phyloP scores from a whole-genome alignment of 2,113 vertebrate species.

The Pogonocichla stellata region DNA sequence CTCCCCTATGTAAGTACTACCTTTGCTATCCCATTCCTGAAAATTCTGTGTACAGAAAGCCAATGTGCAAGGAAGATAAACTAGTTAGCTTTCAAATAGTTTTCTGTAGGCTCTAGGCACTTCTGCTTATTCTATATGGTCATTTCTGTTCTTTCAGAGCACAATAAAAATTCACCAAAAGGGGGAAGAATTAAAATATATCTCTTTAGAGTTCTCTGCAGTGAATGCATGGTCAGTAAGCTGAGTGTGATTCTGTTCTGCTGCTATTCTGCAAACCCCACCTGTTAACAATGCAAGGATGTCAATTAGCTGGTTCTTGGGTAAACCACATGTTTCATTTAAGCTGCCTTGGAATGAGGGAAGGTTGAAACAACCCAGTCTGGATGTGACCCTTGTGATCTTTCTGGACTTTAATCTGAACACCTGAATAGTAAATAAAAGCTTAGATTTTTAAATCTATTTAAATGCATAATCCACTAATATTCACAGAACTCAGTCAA shows the following conservation, averaged over 20 bases:
- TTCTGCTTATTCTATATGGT: not conserved
- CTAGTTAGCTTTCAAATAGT: not conserved
- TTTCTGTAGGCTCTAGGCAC: not conserved
- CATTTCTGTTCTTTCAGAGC: not conserved
- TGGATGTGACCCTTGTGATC: not conserved
- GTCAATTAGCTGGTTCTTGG: not conserved
- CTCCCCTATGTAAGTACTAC: not conserved
- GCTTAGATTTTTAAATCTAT: not conserved
- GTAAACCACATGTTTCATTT: not conserved
- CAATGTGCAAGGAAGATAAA: not conserved
- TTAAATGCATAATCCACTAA: conserved; percentile 23
- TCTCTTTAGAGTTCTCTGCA: not conserved
- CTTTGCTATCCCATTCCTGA: not conserved
- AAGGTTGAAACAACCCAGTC: not conserved
- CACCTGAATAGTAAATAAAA: conserved; percentile 8
- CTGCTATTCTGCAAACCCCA: not conserved
- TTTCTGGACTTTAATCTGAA: not conserved
- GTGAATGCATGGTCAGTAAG: not conserved
- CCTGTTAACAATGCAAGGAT: not conserved
- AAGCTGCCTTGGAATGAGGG: not conserved
- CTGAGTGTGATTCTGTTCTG: not conserved
- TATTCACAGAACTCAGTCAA: conserved; percentile 20
- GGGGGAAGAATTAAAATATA: not conserved
- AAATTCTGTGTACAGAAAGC: not conserved
- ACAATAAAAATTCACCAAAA: not conserved